Evolutionary conservation across 2,113 vertebrate species (phyloP), one percentile per base, ranked within the genome.

Genomic region (Onychostruthus taczanowskii): DNA sequence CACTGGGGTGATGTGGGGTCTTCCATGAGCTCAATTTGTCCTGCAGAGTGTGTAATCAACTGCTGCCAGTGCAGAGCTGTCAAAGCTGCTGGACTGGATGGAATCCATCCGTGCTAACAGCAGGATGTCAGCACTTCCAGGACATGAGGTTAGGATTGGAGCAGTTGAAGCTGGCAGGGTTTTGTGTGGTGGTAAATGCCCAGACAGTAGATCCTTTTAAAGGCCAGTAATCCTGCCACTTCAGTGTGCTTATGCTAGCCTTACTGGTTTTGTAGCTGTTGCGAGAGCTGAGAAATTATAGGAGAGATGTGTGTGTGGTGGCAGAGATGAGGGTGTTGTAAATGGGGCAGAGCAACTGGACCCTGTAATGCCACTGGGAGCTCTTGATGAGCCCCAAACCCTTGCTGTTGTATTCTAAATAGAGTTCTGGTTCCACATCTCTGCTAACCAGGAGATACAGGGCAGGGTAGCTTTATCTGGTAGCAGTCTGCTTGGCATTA

Each of bases 31-130:
- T 87, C 62, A 9, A 16, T 5, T 30, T 13, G 59, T 52, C 41
- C 55, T 52, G 15, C 9, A 10, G 63, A 28, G 44, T 1, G 0
- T 17, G 26, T 66, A n/a, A 43, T 27, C 1, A 2, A 53, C 47
- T 0, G 1, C 28, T 95, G 69, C 55, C 28, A 70, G 31, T 24
- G 17, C 47, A 49, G 69, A 83, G 30, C 75, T 80, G 91, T 77
- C 55, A 76, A 6, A 88, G 79, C 63, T 73, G 19, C 82, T 91
- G 41, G 75, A 62, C 46, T 49, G 52, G 59, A 43, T 84, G 30
- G 35, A 88, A 76, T 73, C 55, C 12, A 17, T 63, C 89, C 3
- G 6, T 1, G 1, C 44, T 50, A 84, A 30, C 89, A 75, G 69
- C 49, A 69, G 82, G 49, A 69, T 90, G 75, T 74, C 55, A 43